Evolutionary conservation across 2,113 vertebrate genomes (phyloP), one percentile per base, ranked within the genome.

Genomic region (Aegypius monachus): DNA sequence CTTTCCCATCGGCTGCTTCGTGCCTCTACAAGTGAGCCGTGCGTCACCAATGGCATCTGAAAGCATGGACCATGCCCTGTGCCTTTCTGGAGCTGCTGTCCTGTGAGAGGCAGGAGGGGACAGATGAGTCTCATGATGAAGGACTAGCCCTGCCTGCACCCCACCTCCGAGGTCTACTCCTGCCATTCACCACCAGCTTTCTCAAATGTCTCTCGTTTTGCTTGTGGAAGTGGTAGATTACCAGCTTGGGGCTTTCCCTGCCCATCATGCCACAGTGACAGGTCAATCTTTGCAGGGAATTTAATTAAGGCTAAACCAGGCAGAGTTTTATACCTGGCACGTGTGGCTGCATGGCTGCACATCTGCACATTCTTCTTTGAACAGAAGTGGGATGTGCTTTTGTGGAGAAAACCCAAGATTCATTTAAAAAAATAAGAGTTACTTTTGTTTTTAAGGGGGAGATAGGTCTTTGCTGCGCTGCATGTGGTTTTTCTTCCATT

Each of bases 201-300:
- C 65, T 90, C 61, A 79, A 52, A 26, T 36, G 56, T 43, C 52
- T 91, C 42, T 86, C 3, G 0, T 92, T 75, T 94, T 61, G 21
- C 81, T 81, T 71, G 34, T 80, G 93, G 75, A 87, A 74, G 59
- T 10, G 47, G 27, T 83, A 80, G 80, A 87, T 88, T 42, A 87
- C n/a, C 53, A 52, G 56, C 40, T 40, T 3, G 1, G 45, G 53
- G 36, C 15, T 90, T 90, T 85, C 48, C 48, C 56, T 90, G 68
- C 80, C n/a, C 1, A 1, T 86, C 42, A 48, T 5, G 3, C 56
- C 40, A 11, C 73, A 70, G 47, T 23, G 84, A 83, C 52, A 74
- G 48, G 66, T 90, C 87, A 53, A 0, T 68, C 79, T 90, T 75
- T 47, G 50, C 47, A 63, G 56, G 58, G 58, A 72, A n/a, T 67